Conservation (phyloP, 2,888 invertebrate genomes). For the Miltochrista miniata region DNA sequence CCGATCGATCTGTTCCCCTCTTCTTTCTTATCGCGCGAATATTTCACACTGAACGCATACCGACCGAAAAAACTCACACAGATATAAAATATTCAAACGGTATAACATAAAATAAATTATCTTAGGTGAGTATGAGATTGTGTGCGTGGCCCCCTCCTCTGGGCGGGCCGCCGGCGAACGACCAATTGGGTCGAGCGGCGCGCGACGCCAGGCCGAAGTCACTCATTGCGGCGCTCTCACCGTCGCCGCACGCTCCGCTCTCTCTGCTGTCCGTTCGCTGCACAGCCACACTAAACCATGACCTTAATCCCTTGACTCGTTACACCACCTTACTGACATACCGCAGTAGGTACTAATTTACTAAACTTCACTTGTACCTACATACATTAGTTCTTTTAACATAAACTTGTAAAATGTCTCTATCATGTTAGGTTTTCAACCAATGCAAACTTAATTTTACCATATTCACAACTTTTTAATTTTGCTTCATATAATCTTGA, state of each 20-base stretch:
- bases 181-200: constrained; percentile 84
- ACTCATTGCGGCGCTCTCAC: constrained; percentile 62
- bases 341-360: constrained; percentile 24
- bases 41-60: constrained; percentile 83
- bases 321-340: constrained; percentile 38
- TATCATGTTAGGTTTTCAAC: neutral
- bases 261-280: constrained; percentile 28
- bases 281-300: constrained; percentile 45
- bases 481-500: constrained; percentile 2
- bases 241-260: constrained; percentile 44
- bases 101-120: constrained; percentile 84
- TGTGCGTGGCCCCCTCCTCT: constrained; percentile 78
- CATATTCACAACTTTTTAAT: neutral
- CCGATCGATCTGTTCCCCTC: constrained; percentile 82
- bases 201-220: constrained; percentile 75
- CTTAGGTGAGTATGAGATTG: constrained; percentile 78
- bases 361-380: constrained; percentile 3
- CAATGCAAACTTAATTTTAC: neutral
- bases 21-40: constrained; percentile 83
- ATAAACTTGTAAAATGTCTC: constrained; percentile 1
- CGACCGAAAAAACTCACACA: constrained; percentile 83
- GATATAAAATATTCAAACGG: constrained; percentile 84
- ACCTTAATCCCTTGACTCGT: constrained; percentile 54
- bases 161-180: constrained; percentile 70
- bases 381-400: constrained; percentile 1